Percentiles rank a stretch among this genome's conserved stretches.
phyloP scores from a whole-genome alignment of 2,888 invertebrate species.

The Rhimphoctona megacephalus region DNA sequence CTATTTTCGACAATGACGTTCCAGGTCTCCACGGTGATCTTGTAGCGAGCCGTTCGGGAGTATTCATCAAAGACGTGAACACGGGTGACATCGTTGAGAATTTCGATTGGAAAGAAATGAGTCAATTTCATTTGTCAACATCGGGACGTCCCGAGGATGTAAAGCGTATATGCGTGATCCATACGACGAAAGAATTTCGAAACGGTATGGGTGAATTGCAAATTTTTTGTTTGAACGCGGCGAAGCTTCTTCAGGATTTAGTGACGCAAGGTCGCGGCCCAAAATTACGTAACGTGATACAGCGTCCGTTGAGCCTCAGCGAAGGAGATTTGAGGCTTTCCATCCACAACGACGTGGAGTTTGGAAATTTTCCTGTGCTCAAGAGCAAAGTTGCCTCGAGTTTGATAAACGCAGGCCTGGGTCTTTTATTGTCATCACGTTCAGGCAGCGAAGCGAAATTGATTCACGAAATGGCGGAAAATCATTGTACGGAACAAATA shows the following conservation, averaged over 20 bases:
- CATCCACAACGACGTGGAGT: slow-evolving; percentile 69
- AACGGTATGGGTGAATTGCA: slow-evolving; percentile 86
- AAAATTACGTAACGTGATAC: slow-evolving; percentile 73
- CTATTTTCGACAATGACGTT: not conserved
- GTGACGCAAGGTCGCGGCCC: slow-evolving; percentile 84
- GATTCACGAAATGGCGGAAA: slow-evolving; percentile 68
- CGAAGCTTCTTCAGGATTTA: slow-evolving; percentile 84
- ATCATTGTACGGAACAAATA: slow-evolving; percentile 70
- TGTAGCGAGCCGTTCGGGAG: slow-evolving; percentile 86
- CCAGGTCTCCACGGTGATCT: slow-evolving; percentile 87
- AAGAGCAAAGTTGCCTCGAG: slow-evolving; percentile 75
- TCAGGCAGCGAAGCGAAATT: slow-evolving; percentile 77
- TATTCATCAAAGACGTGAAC: slow-evolving; percentile 86
- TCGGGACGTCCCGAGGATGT: slow-evolving; percentile 86
- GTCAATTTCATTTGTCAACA: slow-evolving; percentile 86
- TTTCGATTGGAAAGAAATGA: slow-evolving; percentile 88
- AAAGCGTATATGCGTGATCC: slow-evolving; percentile 87
- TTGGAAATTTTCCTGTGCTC: slow-evolving; percentile 67
- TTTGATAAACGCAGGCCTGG: slow-evolving; percentile 76
- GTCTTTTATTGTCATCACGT: slow-evolving; percentile 73
- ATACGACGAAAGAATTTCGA: slow-evolving; percentile 86
- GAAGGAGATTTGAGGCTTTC: slow-evolving; percentile 85
- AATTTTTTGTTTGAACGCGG: slow-evolving; percentile 85
- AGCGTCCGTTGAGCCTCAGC: slow-evolving; percentile 84
- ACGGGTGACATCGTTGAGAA: slow-evolving; percentile 85